Conservation (phyloP, 1,140 invertebrate species). For the Trachelipus rathkii region DNA sequence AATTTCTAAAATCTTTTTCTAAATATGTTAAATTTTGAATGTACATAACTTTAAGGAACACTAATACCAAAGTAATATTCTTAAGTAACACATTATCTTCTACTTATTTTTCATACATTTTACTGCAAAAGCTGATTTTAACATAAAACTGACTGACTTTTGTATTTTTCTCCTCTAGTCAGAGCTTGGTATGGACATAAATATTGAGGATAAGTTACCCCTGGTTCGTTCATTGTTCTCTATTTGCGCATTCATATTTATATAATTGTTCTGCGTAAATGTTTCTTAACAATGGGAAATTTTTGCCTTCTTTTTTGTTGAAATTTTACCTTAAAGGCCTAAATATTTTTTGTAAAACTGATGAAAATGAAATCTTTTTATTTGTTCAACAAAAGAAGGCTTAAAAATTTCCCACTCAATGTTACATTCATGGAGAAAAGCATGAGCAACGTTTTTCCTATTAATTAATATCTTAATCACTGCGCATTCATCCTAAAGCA, state of each 20-base stretch:
- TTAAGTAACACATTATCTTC: too few relatives aligned
- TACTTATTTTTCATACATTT: neutral
- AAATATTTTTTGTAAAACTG: too few relatives aligned
- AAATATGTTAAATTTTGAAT: too few relatives aligned
- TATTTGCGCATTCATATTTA: neutral
- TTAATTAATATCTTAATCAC: too few relatives aligned
- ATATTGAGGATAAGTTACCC: conserved; percentile 43
- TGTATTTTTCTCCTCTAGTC: conserved; percentile 28
- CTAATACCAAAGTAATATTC: too few relatives aligned
- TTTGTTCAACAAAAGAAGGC: too few relatives aligned
- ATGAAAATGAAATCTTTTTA: too few relatives aligned
- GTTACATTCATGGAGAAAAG: neutral
- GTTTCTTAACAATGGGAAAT: neutral
- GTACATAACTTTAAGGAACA: too few relatives aligned
- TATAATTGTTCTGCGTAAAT: too few relatives aligned
- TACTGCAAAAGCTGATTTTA: neutral
- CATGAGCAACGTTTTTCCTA: neutral
- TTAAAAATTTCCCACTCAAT: neutral
- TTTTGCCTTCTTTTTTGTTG: neutral
- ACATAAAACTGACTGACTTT: neutral
- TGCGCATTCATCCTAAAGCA: too few relatives aligned
- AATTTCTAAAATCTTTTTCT: too few relatives aligned
- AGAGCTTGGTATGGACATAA: conserved; percentile 40
- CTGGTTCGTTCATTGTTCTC: conserved; percentile 33
- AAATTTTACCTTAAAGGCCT: too few relatives aligned